Conservation (phyloP, 2,888 invertebrate species). For the Calameuta filiformis region DNA sequence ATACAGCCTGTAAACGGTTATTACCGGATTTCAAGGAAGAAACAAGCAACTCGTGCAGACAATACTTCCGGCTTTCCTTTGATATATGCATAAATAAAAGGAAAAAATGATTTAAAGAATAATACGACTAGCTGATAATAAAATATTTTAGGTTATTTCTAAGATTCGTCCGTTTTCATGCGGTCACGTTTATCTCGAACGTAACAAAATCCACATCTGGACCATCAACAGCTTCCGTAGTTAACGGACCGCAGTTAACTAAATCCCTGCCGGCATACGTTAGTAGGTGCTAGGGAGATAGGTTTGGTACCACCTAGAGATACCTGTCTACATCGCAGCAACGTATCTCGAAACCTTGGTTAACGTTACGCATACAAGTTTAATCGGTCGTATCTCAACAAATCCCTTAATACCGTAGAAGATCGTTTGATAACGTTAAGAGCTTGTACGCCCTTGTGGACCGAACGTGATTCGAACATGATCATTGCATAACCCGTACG, state of each 20-base stretch:
- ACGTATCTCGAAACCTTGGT: neutral
- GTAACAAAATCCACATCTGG: neutral
- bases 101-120: neutral
- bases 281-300: neutral
- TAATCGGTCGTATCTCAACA: neutral
- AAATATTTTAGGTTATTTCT: neutral
- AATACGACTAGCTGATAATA: neutral
- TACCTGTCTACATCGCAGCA: neutral
- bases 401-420: constrained; percentile 31
- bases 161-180: neutral
- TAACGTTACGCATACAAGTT: neutral
- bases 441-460: constrained; percentile 32
- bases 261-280: neutral
- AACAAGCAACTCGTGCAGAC: neutral
- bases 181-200: neutral
- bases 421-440: constrained; percentile 33
- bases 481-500: constrained; percentile 35
- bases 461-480: constrained; percentile 42
- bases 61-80: neutral
- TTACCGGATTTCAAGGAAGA: neutral
- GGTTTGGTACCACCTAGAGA: neutral
- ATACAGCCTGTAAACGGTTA: neutral
- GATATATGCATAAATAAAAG: neutral
- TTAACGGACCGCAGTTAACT: neutral
- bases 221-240: neutral